Conservation (phyloP, 2,797 vertebrate genomes). For the Phylloscopus collybita region DNA sequence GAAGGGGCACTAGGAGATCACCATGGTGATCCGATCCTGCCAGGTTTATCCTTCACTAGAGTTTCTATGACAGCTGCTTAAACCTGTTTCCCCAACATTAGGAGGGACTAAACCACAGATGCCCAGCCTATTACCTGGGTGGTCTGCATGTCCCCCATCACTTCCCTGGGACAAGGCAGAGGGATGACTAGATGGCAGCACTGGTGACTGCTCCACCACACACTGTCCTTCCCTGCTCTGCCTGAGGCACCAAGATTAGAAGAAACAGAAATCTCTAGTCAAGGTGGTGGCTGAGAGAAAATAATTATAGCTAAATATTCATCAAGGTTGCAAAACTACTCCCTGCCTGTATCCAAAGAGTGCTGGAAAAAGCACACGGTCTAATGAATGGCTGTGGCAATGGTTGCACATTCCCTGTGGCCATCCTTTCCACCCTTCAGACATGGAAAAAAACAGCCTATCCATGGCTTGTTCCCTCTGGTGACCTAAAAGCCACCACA, state of each 20-base stretch:
- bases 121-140: not conserved
- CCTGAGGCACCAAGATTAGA: not conserved
- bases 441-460: not conserved
- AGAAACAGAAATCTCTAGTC: not conserved
- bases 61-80: not conserved
- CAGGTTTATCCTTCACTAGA: not conserved
- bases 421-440: not conserved
- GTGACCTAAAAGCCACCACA: not conserved
- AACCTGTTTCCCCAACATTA: not conserved
- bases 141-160: not conserved
- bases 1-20: not conserved
- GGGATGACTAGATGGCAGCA: fast-evolving
- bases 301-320: not conserved
- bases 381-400: not conserved
- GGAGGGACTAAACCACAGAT: not conserved
- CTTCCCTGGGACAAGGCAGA: not conserved
- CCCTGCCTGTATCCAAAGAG: not conserved
- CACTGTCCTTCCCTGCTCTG: not conserved
- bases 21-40: fast-evolving
- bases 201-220: not conserved
- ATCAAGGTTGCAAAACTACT: not conserved
- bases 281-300: not conserved
- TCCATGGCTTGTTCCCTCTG: not conserved
- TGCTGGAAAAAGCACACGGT: not conserved
- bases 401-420: not conserved